Conservation (phyloP, 2,113 vertebrate genomes). For the Megaleporinus macrocephalus region DNA sequence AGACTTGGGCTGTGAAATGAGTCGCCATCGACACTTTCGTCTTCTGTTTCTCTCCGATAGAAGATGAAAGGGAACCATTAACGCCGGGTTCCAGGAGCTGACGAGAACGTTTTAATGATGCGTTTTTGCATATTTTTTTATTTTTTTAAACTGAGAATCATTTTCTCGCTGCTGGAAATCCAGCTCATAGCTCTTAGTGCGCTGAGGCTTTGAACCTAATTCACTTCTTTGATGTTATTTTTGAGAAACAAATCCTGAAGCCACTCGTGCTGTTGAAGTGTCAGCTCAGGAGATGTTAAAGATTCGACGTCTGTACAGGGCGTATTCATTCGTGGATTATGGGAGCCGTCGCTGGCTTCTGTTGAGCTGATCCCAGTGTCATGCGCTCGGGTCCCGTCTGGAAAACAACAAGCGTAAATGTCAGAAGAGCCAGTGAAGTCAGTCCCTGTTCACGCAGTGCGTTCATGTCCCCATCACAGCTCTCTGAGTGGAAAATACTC, state of each 20-base stretch:
- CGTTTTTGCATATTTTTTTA: neutral
- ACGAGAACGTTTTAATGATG: neutral
- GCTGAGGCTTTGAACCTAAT: neutral
- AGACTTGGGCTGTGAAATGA: neutral
- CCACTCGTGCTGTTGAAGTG: neutral
- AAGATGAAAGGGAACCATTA: neutral
- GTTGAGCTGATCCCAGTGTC: conserved; percentile 15
- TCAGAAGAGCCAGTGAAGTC: conserved; percentile 22
- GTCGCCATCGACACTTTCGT: neutral
- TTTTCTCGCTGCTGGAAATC: neutral
- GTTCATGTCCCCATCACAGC: conserved; percentile 1
- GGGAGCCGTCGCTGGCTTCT: neutral
- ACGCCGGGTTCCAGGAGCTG: neutral
- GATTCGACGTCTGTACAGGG: neutral
- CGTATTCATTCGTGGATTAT: neutral
- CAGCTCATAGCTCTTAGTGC: neutral
- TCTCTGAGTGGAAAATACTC: neutral
- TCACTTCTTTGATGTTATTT: neutral
- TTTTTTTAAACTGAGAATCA: neutral
- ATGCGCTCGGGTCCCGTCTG: conserved; percentile 24
- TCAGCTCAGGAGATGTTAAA: neutral
- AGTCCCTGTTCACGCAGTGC: conserved; percentile 3
- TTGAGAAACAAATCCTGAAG: neutral
- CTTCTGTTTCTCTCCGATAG: neutral
- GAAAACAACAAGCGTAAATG: conserved; percentile 37